A percentile compares a stretch with the other conserved stretches of the same genome.
These are phyloP conservation scores for Drosophila sp. DNA, from an alignment of 1,140 invertebrate species.

Conservation along the genomic window DNA sequence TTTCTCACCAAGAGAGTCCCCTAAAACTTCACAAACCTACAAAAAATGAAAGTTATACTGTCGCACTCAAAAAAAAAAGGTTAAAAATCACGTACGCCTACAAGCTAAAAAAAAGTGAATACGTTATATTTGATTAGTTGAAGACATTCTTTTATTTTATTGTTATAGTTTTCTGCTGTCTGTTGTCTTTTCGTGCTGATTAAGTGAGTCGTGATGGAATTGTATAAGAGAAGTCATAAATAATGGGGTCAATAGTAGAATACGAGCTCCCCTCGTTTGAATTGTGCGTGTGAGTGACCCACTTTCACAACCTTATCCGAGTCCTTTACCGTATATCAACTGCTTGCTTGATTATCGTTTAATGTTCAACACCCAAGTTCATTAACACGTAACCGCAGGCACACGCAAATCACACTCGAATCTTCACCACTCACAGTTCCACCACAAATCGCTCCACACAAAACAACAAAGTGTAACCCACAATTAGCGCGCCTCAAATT, in stretches of 20 bases:
- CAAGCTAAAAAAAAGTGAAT: conserved; percentile 16
- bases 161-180: conserved; percentile 3
- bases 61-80: conserved; percentile 1
- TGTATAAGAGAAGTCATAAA: background rate
- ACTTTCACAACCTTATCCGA: conserved; percentile 32
- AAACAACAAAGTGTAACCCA: conserved; percentile 63
- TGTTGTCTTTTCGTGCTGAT: background rate
- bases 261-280: no score
- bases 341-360: conserved; percentile 1
- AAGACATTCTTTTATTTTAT: conserved; percentile 14
- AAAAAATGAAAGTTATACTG: conserved; percentile 43
- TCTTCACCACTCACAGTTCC: conserved; percentile 25
- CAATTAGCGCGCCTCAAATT: conserved; percentile 71
- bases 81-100: conserved; percentile 23
- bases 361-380: conserved; percentile 40
- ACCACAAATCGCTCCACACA: conserved; percentile 33
- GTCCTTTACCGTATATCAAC: conserved; percentile 1
- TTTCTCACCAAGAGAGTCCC: conserved; percentile 20
- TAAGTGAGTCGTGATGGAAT: conserved; percentile 2
- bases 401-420: conserved; percentile 19
- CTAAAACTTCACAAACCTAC: conserved; percentile 27
- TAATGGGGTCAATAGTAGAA: conserved; percentile 7
- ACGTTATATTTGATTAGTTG: conserved; percentile 30
- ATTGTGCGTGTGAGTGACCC: conserved; percentile 19
- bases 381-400: conserved; percentile 39